Percentiles rank a stretch among this genome's conserved stretches.
Conservation (phyloP, 2,113 vertebrate species). For the Tetrao urogallus region DNA sequence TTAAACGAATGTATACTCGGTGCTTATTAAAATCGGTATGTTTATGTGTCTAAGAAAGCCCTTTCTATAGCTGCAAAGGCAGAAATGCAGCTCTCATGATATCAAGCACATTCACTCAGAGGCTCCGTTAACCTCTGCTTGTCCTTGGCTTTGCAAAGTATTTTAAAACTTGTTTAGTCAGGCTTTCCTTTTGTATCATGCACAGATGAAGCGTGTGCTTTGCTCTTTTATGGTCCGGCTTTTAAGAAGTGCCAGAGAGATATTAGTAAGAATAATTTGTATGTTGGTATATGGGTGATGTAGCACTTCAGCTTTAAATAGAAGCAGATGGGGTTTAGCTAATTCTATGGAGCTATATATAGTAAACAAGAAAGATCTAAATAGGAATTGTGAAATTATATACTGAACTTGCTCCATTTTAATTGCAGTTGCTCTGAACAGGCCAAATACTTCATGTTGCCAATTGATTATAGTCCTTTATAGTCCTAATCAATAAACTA, state of each 20-base stretch:
- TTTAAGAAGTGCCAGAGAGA: constrained; percentile 71
- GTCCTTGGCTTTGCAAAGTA: constrained; percentile 67
- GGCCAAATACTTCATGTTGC: constrained; percentile 62
- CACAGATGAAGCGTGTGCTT: constrained; percentile 57
- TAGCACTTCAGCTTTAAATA: constrained; percentile 73
- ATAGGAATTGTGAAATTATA: constrained; percentile 71
- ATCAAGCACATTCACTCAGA: neutral
- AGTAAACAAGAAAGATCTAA: constrained; percentile 72
- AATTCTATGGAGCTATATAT: constrained; percentile 72
- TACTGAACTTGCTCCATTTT: constrained; percentile 66
- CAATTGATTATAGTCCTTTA: constrained; percentile 69
- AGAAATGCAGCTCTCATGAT: neutral
- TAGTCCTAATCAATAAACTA: constrained; percentile 71
- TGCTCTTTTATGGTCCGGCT: constrained; percentile 67
- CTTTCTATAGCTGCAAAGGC: fast-evolving
- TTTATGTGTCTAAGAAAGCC: neutral
- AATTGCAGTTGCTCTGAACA: constrained; percentile 60
- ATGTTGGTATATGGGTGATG: constrained; percentile 66
- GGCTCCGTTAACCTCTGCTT: constrained; percentile 66
- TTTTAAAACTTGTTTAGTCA: constrained; percentile 73
- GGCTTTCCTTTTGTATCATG: constrained; percentile 59
- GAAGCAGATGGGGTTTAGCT: constrained; percentile 72
- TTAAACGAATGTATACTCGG: neutral
- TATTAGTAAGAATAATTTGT: constrained; percentile 73
- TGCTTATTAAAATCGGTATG: neutral